A percentile compares a stretch with the other conserved stretches of the same genome.
phyloP scores from a whole-genome alignment of 2,797 vertebrate species.

The Aeoliscus strigatus region DNA sequence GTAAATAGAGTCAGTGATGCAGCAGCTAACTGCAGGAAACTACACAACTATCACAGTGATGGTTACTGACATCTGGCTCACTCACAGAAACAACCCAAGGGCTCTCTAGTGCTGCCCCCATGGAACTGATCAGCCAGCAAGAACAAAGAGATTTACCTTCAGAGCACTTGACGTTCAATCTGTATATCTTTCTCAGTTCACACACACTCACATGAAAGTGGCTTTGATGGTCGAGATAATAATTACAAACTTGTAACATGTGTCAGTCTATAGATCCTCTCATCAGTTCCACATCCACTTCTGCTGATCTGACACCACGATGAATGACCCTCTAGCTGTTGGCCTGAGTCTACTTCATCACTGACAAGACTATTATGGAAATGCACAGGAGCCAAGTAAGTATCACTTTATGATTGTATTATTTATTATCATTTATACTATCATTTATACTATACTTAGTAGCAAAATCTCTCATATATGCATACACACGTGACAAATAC shows the following conservation, averaged over 20 bases:
- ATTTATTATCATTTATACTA: no score
- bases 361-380: slow-evolving; percentile 14
- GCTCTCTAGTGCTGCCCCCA: slow-evolving; percentile 26
- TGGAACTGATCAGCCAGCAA: slow-evolving; percentile 10
- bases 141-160: neutral
- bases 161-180: neutral
- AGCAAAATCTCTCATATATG: no score
- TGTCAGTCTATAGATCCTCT: slow-evolving; percentile 29
- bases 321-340: slow-evolving; percentile 23
- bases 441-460: no score
- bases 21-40: neutral
- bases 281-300: slow-evolving; percentile 2
- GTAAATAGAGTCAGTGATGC: no score
- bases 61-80: neutral
- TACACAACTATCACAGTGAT: slow-evolving; percentile 4
- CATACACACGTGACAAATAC: neutral
- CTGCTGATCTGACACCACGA: slow-evolving; percentile 27
- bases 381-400: no score
- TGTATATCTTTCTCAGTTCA: slow-evolving; percentile 1
- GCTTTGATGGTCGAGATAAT: slow-evolving; percentile 18
- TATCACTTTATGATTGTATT: no score
- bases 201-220: slow-evolving; percentile 3
- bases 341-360: slow-evolving; percentile 26
- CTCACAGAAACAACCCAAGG: slow-evolving; percentile 10
- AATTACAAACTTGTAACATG: slow-evolving; percentile 33